A percentile compares a stretch with the other conserved stretches of the same genome.
Evolutionary conservation across 2,113 vertebrate genomes (phyloP).

Genomic region (Bujurquina vittata): DNA sequence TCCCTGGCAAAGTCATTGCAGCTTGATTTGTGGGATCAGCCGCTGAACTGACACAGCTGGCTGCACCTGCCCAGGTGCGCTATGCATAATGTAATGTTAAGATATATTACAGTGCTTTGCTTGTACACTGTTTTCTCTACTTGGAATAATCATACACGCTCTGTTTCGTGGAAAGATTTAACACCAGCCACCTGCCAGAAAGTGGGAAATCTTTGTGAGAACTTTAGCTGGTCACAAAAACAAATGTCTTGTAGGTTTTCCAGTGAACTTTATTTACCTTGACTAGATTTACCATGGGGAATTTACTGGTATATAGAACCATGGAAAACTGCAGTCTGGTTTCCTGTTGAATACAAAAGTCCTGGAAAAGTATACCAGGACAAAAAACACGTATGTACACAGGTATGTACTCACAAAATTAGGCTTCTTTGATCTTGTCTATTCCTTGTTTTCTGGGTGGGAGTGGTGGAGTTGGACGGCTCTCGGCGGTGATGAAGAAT

Average conservation of each 20-base stretch:
- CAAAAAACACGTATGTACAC: slow-evolving; percentile 29
- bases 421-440: slow-evolving; percentile 56
- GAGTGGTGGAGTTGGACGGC: slow-evolving; percentile 47
- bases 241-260: not conserved
- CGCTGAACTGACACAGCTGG: not conserved
- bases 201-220: not conserved
- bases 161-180: not conserved
- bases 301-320: not conserved
- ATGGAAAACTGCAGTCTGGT: not conserved
- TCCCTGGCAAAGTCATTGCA: slow-evolving; percentile 13
- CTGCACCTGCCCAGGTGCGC: slow-evolving; percentile 48
- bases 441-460: slow-evolving; percentile 17
- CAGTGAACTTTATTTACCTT: not conserved
- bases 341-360: not conserved
- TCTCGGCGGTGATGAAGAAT: slow-evolving; percentile 54
- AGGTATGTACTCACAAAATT: slow-evolving; percentile 37
- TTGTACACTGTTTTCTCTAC: not conserved
- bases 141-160: not conserved
- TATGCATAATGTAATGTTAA: not conserved
- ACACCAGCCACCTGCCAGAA: not conserved
- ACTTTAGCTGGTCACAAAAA: not conserved
- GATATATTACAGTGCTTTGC: not conserved
- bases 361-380: not conserved
- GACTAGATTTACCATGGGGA: not conserved
- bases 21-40: slow-evolving; percentile 27